A percentile compares a stretch with the other conserved stretches of the same genome.
These are phyloP conservation scores for Trichomycterus rosablanca DNA, from an alignment of 2,113 vertebrate genomes.

Conservation along the genomic window DNA sequence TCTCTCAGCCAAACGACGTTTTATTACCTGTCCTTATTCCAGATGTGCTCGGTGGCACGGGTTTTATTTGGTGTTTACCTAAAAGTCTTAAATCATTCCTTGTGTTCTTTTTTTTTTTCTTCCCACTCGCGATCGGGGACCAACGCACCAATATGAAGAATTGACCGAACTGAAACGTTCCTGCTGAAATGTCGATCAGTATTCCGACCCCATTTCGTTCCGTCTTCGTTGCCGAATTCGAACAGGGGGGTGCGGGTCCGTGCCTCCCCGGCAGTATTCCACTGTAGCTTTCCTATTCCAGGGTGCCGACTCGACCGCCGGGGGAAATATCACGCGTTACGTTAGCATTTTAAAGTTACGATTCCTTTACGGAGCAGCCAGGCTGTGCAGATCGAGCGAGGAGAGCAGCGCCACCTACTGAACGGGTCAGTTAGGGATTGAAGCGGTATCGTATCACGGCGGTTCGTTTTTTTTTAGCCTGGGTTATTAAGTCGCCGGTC, in stretches of 20 bases:
- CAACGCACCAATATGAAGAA: conserved; percentile 41
- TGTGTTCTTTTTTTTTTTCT: conserved; percentile 50
- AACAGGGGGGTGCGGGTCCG: conserved; percentile 22
- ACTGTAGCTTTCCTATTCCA: conserved; percentile 13
- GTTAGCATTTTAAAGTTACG: conserved; percentile 7
- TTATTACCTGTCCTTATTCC: conserved; percentile 61
- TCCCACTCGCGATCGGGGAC: conserved; percentile 41
- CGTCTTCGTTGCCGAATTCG: conserved; percentile 58
- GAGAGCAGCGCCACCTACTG: conserved; percentile 10
- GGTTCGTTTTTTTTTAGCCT: background rate
- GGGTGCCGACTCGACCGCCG: conserved; percentile 31
- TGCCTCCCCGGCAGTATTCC: conserved; percentile 59
- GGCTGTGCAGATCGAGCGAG: conserved; percentile 29
- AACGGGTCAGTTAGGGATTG: background rate
- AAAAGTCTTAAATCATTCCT: conserved; percentile 57
- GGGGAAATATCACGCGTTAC: conserved; percentile 11
- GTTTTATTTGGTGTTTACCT: conserved; percentile 55
- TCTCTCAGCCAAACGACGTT: background rate
- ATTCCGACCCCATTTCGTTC: conserved; percentile 43
- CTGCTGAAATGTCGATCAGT: conserved; percentile 45
- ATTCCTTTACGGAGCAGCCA: conserved; percentile 1
- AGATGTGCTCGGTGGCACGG: conserved; percentile 16
- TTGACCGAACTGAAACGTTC: conserved; percentile 28
- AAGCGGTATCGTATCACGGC: no score
- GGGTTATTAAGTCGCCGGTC: conserved; percentile 4